These are phyloP conservation scores for Formica aserva DNA, from an alignment of 2,888 invertebrate genomes.

Conservation along the genomic window DNA sequence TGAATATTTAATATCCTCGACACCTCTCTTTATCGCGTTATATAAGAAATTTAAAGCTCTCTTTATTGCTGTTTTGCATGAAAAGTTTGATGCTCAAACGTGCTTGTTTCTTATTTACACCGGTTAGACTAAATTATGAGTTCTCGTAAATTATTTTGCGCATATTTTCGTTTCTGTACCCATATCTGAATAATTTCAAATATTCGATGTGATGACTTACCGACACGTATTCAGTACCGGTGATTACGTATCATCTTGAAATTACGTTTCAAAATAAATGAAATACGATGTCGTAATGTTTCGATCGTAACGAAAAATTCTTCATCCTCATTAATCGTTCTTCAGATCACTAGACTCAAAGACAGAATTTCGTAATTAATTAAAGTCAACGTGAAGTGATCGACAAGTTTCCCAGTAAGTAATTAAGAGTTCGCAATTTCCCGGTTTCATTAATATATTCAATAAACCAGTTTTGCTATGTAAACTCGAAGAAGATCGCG, in stretches of 20 bases:
- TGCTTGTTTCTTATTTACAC: neutral
- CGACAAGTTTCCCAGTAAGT: neutral
- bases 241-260: neutral
- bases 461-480: conserved; percentile 22
- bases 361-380: conserved; percentile 27
- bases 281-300: neutral
- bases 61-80: conserved; percentile 4
- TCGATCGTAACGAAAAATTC: neutral
- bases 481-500: conserved; percentile 9
- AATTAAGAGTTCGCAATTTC: conserved; percentile 35
- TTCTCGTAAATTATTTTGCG: conserved; percentile 14
- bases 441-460: conserved; percentile 7
- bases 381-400: neutral
- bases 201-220: neutral
- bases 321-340: neutral
- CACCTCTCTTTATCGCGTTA: neutral
- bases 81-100: conserved; percentile 32
- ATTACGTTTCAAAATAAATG: neutral
- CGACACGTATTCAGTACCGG: neutral
- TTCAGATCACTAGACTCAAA: neutral
- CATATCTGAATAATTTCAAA: conserved; percentile 16
- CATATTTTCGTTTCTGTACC: neutral
- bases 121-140: conserved; percentile 16
- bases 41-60: conserved; percentile 16
- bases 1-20: conserved; percentile 34